Evolutionary conservation across 2,888 invertebrate genomes (phyloP).

Genomic region (Nymphalis polychloros): DNA sequence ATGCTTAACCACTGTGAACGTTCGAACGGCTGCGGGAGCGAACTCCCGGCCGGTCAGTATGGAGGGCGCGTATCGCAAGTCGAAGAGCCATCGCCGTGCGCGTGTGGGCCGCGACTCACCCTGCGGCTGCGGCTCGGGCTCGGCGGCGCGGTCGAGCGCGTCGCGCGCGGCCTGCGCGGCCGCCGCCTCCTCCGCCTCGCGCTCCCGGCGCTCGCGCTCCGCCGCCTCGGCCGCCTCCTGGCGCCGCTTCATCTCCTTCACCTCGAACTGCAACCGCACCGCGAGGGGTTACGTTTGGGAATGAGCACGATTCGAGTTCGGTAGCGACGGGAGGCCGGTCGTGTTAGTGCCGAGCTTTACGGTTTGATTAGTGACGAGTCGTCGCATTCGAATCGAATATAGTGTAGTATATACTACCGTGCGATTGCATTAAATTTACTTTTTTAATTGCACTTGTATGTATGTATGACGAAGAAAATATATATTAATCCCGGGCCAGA

Average conservation of each 20-base stretch:
- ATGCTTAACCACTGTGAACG: too few relatives aligned
- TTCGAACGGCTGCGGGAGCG: too few relatives aligned
- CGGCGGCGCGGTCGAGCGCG: constrained; percentile 65
- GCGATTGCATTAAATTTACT: not conserved
- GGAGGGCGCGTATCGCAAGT: not conserved
- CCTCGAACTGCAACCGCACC: constrained; percentile 89
- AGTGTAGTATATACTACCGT: not conserved
- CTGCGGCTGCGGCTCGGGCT: constrained; percentile 64
- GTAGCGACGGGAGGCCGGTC: not conserved
- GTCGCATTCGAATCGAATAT: not conserved
- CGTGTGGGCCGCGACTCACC: constrained; percentile 62
- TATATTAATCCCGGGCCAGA: too few relatives aligned
- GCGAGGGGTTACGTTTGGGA: not conserved
- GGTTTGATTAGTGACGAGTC: constrained; percentile 12
- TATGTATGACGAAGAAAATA: too few relatives aligned
- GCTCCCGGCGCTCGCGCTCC: constrained; percentile 86
- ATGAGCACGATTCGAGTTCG: not conserved
- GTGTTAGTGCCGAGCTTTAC: constrained; percentile 1
- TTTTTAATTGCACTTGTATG: too few relatives aligned
- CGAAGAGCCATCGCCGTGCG: not conserved
- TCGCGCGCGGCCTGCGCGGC: constrained; percentile 68
- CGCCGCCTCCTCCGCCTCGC: constrained; percentile 77
- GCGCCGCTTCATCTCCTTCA: constrained; percentile 95
- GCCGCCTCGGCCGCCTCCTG: constrained; percentile 93
- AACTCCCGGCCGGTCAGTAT: too few relatives aligned